Conservation (phyloP, 1,140 invertebrate species). For the Penaeus vannamei region DNA sequence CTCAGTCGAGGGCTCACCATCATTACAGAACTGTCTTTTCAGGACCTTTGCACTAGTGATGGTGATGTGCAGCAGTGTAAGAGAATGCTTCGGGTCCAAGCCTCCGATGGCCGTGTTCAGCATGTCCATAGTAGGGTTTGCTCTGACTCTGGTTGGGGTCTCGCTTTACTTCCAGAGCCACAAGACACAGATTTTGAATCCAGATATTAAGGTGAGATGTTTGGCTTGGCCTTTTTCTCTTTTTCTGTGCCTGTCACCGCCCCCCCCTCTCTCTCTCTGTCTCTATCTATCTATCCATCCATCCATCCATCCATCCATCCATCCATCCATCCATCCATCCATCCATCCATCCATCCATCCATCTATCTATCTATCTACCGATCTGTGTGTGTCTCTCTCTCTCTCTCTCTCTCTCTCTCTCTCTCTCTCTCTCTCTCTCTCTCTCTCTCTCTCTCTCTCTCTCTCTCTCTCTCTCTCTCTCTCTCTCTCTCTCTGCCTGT, state of each 20-base stretch:
- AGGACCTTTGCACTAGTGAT: background rate
- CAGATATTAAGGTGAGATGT: constrained; percentile 54
- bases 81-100: constrained; percentile 45
- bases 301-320: background rate
- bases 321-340: background rate
- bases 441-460: too few relatives aligned
- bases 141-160: constrained; percentile 39
- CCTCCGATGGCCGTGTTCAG: constrained; percentile 48
- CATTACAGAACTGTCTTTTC: too few relatives aligned
- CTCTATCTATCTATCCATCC: background rate
- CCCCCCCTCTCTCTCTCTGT: background rate
- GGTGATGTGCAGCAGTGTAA: constrained; percentile 46
- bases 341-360: background rate
- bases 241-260: background rate
- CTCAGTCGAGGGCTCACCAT: too few relatives aligned
- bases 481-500: too few relatives aligned
- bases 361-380: background rate
- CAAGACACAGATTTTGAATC: constrained; percentile 48
- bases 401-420: too few relatives aligned
- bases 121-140: constrained; percentile 44
- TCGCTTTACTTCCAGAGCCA: constrained; percentile 48
- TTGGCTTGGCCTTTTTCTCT: background rate
- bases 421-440: too few relatives aligned
- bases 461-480: too few relatives aligned
- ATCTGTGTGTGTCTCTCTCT: too few relatives aligned